A percentile compares a stretch with the other conserved stretches of the same genome.
phyloP scores from a whole-genome alignment of 2,888 invertebrate species.

The Congeria kusceri region DNA sequence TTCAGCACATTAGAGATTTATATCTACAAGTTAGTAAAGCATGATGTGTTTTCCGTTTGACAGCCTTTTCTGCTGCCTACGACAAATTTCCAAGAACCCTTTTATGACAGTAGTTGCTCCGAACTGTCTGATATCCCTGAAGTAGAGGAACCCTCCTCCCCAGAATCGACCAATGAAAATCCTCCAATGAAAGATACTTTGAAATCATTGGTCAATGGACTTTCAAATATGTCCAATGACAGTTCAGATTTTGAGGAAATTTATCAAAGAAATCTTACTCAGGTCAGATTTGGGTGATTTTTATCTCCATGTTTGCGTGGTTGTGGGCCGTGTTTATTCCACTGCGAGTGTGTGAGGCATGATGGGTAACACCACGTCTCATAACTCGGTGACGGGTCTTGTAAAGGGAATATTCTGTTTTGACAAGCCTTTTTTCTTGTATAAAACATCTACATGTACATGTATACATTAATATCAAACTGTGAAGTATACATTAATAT shows the following conservation, averaged over 20 bases:
- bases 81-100: constrained; percentile 57
- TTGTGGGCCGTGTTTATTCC: constrained; percentile 27
- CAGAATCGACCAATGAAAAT: constrained; percentile 64
- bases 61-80: constrained; percentile 21
- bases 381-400: too few species aligned
- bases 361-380: constrained; percentile 25
- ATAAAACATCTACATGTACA: too few species aligned
- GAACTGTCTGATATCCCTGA: constrained; percentile 86
- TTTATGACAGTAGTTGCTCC: constrained; percentile 79
- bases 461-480: too few species aligned
- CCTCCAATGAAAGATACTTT: constrained; percentile 59
- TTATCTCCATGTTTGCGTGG: constrained; percentile 34
- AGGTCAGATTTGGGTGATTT: constrained; percentile 62
- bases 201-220: constrained; percentile 65
- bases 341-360: constrained; percentile 44
- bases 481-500: too few species aligned
- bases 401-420: too few species aligned
- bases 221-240: constrained; percentile 58
- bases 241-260: constrained; percentile 67
- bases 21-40: too few species aligned
- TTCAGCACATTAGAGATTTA: too few species aligned
- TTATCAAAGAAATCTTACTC: constrained; percentile 63
- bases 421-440: too few species aligned
- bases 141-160: constrained; percentile 84
- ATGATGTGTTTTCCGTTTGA: too few species aligned